Evolutionary conservation across 2,888 invertebrate genomes (phyloP).

Genomic region (Salticus scenicus): DNA sequence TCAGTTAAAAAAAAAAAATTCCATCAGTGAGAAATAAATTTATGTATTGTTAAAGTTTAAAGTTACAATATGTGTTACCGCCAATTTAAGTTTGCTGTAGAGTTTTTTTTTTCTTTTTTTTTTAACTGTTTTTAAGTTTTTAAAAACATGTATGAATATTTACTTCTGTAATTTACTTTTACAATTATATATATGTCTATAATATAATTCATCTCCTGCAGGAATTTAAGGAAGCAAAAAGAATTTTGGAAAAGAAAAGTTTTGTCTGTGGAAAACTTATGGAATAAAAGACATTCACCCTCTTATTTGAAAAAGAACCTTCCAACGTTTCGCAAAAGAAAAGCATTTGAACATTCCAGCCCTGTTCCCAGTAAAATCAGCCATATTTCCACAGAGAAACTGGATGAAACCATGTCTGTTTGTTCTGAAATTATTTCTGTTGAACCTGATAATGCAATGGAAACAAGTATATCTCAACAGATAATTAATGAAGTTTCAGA

Average conservation of each 20-base stretch:
- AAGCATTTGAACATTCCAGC: conserved; percentile 1
- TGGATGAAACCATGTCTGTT: background rate
- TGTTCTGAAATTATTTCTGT: background rate
- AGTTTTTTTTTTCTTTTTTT: no score
- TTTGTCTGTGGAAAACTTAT: conserved; percentile 27
- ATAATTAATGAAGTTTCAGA: background rate
- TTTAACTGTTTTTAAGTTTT: no score
- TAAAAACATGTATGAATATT: no score
- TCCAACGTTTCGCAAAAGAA: conserved; percentile 35
- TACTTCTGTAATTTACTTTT: no score
- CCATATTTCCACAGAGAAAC: no score
- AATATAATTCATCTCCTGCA: conserved; percentile 10
- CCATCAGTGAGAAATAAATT: no score
- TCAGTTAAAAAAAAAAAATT: no score
- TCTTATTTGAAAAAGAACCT: conserved; percentile 31
- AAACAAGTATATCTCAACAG: background rate
- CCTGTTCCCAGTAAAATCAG: background rate
- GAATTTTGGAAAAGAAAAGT: conserved; percentile 52
- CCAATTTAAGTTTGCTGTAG: no score
- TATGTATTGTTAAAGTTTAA: no score
- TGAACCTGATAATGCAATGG: no score
- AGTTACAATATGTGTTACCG: no score
- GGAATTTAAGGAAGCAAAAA: conserved; percentile 43
- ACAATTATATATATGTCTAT: no score
- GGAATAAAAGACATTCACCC: conserved; percentile 28